Conservation (phyloP, 1,140 invertebrate genomes). For the Panulirus ornatus region DNA sequence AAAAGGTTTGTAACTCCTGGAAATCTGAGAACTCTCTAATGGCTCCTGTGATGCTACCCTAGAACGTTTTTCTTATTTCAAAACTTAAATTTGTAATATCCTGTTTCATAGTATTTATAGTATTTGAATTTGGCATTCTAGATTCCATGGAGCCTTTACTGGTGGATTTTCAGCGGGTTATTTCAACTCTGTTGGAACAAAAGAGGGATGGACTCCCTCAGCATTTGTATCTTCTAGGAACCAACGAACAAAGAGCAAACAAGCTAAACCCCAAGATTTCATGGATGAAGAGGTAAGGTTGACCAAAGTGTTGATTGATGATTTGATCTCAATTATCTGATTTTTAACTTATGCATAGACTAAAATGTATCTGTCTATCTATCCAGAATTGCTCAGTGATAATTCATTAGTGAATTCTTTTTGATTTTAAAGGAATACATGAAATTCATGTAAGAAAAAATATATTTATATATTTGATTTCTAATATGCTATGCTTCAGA, state of each 20-base stretch:
- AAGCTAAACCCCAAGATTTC: constrained; percentile 88
- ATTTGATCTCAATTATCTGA: not conserved
- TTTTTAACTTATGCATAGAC: not conserved
- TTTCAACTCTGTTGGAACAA: constrained; percentile 96
- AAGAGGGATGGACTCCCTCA: constrained; percentile 96
- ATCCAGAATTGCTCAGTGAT: not conserved
- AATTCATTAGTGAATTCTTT: not conserved
- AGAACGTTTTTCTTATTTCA: no score
- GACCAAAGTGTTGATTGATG: not conserved
- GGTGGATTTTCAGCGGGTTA: constrained; percentile 99
- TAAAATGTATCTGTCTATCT: not conserved
- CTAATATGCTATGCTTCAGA: no score
- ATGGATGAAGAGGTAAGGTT: constrained; percentile 96
- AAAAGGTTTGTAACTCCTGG: no score
- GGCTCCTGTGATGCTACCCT: no score
- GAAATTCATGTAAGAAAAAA: no score
- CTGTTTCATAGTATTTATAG: no score
- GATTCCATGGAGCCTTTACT: constrained; percentile 99
- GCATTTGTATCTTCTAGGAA: constrained; percentile 93
- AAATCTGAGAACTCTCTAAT: no score
- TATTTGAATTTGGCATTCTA: no score
- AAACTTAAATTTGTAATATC: no score
- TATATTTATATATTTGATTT: no score
- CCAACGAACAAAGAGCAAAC: constrained; percentile 80
- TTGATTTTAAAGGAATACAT: no score